Conservation (phyloP, 1,140 invertebrate species). For the Rhopalosiphum maidis region DNA sequence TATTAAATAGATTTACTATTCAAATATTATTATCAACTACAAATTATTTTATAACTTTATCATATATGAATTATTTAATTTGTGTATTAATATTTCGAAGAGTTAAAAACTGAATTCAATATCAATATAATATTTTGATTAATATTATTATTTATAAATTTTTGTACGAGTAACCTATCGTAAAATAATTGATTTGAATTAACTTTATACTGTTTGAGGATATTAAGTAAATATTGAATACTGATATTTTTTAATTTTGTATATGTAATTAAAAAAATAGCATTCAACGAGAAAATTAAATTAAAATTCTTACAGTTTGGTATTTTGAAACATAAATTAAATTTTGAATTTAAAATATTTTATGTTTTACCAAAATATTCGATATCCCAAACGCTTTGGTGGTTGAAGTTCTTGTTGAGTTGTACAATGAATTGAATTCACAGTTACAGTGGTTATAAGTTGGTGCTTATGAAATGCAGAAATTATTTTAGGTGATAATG, state of each 20-base stretch:
- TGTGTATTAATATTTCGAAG: neutral
- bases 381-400: constrained; percentile 30
- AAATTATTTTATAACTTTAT: no score
- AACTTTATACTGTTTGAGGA: neutral
- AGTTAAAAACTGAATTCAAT: neutral
- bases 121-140: neutral
- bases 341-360: neutral
- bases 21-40: neutral
- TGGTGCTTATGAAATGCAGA: neutral
- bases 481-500: constrained; percentile 41
- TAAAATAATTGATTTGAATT: neutral
- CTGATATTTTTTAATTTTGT: neutral
- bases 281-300: neutral
- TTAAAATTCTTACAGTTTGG: neutral
- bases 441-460: neutral
- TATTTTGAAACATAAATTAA: neutral
- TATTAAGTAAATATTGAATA: neutral
- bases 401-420: constrained; percentile 16
- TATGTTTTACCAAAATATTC: constrained; percentile 29
- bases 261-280: no score
- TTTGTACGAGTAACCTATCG: neutral
- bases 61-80: neutral
- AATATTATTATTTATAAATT: neutral
- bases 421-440: constrained; percentile 1
- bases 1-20: neutral